phyloP scores from a whole-genome alignment of 2,113 vertebrate genomes.

The Anhinga anhinga region DNA sequence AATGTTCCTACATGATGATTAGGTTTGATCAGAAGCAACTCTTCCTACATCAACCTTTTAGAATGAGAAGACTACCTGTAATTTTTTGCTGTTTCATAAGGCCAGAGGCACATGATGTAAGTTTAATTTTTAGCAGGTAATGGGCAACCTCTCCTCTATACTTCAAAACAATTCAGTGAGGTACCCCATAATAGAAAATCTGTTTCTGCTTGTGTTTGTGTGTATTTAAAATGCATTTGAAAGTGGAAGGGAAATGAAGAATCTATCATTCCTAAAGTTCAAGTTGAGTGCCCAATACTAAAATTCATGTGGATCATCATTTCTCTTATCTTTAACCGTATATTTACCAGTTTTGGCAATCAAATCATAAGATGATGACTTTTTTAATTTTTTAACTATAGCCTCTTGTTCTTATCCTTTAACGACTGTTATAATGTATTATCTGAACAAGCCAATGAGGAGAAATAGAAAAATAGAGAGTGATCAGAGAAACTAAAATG shows the following conservation, averaged over 20 bases:
- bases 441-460: not conserved
- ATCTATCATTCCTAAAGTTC: not conserved
- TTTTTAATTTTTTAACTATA: not conserved
- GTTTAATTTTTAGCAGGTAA: not conserved
- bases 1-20: constrained; percentile 25
- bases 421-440: not conserved
- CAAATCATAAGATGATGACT: not conserved
- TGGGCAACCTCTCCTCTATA: not conserved
- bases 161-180: not conserved
- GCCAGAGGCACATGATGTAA: not conserved
- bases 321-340: not conserved
- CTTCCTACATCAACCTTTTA: not conserved
- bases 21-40: not conserved
- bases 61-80: not conserved
- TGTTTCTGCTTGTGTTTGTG: not conserved
- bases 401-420: not conserved
- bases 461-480: not conserved
- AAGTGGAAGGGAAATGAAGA: not conserved
- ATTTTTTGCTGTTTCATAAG: not conserved
- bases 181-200: not conserved
- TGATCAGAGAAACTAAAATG: not conserved
- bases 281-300: not conserved
- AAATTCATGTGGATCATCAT: not conserved
- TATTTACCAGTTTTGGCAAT: not conserved
- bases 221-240: not conserved